Conservation (phyloP, 2,113 vertebrate species). For the Nibea coibor region DNA sequence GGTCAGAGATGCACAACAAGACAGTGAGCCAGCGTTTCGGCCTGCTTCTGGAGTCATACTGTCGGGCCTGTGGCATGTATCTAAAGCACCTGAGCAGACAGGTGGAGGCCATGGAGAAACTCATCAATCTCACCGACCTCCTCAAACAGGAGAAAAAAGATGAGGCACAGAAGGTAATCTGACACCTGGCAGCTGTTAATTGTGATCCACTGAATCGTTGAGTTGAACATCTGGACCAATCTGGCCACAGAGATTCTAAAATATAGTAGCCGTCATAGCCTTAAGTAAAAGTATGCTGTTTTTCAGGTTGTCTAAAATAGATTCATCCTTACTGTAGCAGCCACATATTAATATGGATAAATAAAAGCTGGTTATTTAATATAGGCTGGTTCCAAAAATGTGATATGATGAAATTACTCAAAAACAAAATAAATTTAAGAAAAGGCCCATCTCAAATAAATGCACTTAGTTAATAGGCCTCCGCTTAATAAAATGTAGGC, state of each 20-base stretch:
- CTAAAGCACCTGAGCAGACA: constrained; percentile 97
- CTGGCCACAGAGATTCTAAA: constrained; percentile 19
- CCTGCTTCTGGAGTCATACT: constrained; percentile 97
- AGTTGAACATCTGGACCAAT: constrained; percentile 57
- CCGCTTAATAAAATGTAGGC: background rate
- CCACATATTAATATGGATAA: background rate
- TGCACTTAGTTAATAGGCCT: background rate
- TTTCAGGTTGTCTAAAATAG: background rate
- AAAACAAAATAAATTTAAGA: background rate
- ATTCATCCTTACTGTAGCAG: background rate
- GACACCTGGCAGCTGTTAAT: constrained; percentile 55
- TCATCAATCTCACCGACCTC: constrained; percentile 99
- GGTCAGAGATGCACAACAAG: constrained; percentile 99
- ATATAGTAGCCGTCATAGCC: background rate
- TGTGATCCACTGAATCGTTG: constrained; percentile 31
- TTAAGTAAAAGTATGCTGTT: background rate
- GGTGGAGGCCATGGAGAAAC: constrained; percentile 99
- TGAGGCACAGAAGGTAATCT: constrained; percentile 96
- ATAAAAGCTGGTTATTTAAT: background rate
- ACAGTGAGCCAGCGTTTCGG: constrained; percentile 98
- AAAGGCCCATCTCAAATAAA: background rate
- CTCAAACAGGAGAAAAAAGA: constrained; percentile 99
- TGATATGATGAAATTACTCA: background rate
- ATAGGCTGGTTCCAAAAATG: background rate
- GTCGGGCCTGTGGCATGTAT: constrained; percentile 97